Percentiles rank a stretch among this genome's conserved stretches.
Evolutionary conservation across 1,140 invertebrate genomes (phyloP).

Genomic region (Rhopalosiphum padi): DNA sequence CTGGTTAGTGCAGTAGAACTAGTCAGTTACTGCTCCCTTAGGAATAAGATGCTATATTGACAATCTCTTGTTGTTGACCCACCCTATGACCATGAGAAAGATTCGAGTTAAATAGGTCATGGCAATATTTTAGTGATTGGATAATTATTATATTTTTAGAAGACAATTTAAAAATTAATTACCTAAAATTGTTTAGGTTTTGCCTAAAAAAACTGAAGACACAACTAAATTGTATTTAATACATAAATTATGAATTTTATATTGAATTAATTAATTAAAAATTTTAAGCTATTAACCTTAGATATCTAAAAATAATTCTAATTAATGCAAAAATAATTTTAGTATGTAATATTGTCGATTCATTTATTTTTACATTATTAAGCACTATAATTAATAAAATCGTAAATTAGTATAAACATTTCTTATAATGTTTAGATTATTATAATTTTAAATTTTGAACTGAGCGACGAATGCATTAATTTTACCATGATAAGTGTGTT

Average conservation of each 20-base stretch:
- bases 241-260: not conserved
- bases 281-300: too few species aligned
- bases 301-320: too few species aligned
- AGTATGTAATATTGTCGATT: too few species aligned
- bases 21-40: not conserved
- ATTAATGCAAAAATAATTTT: too few species aligned
- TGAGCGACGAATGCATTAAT: too few species aligned
- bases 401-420: too few species aligned
- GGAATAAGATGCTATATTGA: constrained; percentile 18
- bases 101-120: not conserved
- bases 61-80: not conserved
- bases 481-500: too few species aligned
- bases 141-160: not conserved
- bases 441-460: not conserved
- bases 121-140: too few species aligned
- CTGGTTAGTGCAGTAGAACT: not conserved
- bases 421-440: not conserved
- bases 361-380: not conserved
- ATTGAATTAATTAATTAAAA: not conserved
- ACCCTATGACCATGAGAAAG: not conserved
- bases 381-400: not conserved
- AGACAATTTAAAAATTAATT: not conserved
- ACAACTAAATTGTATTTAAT: not conserved
- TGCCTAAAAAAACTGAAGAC: not conserved
- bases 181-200: not conserved